phyloP scores from a whole-genome alignment of 2,888 invertebrate genomes.

The Cantharis flavilabris region DNA sequence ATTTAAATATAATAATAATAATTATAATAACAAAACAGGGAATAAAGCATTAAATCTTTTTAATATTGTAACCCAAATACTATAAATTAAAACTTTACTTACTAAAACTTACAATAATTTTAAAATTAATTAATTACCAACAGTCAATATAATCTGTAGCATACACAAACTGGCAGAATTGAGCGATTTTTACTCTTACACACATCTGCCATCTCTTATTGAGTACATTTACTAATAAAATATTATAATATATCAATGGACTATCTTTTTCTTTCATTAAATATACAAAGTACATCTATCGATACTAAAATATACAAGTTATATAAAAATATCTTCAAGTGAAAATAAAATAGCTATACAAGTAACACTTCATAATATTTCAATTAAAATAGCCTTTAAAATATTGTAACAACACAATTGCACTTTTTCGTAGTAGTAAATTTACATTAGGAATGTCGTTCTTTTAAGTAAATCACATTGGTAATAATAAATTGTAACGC shows the following conservation, averaged over 20 bases:
- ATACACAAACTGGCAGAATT: neutral
- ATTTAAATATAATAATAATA: neutral
- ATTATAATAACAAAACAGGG: neutral
- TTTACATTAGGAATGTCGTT: neutral
- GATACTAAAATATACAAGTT: neutral
- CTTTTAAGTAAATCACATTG: neutral
- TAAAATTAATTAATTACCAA: neutral
- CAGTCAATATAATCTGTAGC: conserved; percentile 1
- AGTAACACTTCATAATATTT: neutral
- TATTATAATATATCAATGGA: neutral
- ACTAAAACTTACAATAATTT: neutral
- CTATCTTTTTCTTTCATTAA: neutral
- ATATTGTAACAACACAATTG: neutral
- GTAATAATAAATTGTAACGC: neutral
- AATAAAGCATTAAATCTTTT: neutral
- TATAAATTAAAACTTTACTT: neutral
- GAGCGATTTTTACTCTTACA: neutral
- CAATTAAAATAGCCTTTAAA: neutral
- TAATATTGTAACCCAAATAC: neutral
- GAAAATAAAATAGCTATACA: neutral
- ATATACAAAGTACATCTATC: neutral
- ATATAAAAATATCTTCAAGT: neutral
- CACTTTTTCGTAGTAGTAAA: neutral
- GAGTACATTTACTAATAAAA: neutral
- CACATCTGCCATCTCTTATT: neutral